These are phyloP conservation scores for Pseudoips prasinana DNA, from an alignment of 2,888 invertebrate genomes.

Conservation along the genomic window DNA sequence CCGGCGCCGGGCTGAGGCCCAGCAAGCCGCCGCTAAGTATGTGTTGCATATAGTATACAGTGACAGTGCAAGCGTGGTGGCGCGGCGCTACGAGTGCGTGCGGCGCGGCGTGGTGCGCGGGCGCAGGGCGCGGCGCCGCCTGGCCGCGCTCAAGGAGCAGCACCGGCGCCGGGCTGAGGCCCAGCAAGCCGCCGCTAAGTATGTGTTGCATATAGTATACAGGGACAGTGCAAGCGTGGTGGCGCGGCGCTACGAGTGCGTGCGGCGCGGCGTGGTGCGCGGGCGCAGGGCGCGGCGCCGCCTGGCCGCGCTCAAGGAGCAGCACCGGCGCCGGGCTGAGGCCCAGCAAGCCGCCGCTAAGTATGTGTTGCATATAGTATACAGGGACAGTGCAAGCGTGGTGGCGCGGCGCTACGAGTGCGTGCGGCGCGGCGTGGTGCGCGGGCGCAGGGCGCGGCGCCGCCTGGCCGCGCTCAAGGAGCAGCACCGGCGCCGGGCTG, in stretches of 20 bases:
- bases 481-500: conserved; percentile 87
- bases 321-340: conserved; percentile 87
- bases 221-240: conserved; percentile 85
- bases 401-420: no score
- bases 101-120: conserved; percentile 73
- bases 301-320: conserved; percentile 86
- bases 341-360: conserved; percentile 85
- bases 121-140: conserved; percentile 60
- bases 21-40: no score
- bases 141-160: no score
- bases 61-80: no score
- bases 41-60: no score
- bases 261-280: conserved; percentile 46
- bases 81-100: no score
- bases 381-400: no score
- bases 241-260: conserved; percentile 79
- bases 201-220: conserved; percentile 35
- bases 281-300: conserved; percentile 88
- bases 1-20: no score
- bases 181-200: no score
- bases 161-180: no score
- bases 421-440: conserved; percentile 65
- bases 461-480: conserved; percentile 85
- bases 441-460: conserved; percentile 89
- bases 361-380: conserved; percentile 45